Conservation (phyloP, 1,140 invertebrate genomes). For the Trichogramma pretiosum region DNA sequence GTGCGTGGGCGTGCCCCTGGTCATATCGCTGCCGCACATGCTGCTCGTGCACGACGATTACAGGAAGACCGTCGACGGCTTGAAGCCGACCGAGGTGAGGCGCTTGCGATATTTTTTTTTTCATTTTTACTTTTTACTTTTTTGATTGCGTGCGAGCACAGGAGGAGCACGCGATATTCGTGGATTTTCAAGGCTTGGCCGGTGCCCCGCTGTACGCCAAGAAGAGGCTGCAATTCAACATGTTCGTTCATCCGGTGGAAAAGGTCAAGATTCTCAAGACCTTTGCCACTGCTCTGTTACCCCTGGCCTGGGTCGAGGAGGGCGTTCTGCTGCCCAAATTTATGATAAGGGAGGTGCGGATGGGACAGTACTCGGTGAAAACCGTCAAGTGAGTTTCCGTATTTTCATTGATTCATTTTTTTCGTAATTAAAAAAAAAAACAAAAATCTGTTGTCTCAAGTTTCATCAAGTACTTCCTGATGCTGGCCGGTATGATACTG, state of each 20-base stretch:
- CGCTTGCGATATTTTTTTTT: too few species aligned
- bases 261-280: slow-evolving; percentile 59
- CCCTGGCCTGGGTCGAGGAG: slow-evolving; percentile 72
- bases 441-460: too few species aligned
- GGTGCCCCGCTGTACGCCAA: slow-evolving; percentile 58
- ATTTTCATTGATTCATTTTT: too few species aligned
- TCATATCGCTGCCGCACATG: slow-evolving; percentile 77
- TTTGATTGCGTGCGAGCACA: too few species aligned
- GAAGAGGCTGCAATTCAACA: slow-evolving; percentile 65
- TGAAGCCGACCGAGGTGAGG: slow-evolving; percentile 58
- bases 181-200: slow-evolving; percentile 68
- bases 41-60: slow-evolving; percentile 60
- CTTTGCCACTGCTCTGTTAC: slow-evolving; percentile 52
- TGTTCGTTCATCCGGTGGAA: slow-evolving; percentile 54
- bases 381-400: slow-evolving; percentile 34
- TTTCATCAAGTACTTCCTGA: slow-evolving; percentile 7
- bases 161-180: slow-evolving; percentile 60
- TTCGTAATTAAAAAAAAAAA: too few species aligned
- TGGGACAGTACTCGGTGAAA: slow-evolving; percentile 24
- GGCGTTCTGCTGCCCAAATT: slow-evolving; percentile 29
- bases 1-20: slow-evolving; percentile 60
- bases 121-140: too few species aligned
- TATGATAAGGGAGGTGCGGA: slow-evolving; percentile 27
- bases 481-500: slow-evolving; percentile 23
- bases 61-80: slow-evolving; percentile 56